Evolutionary conservation across 1,140 invertebrate genomes (phyloP), one percentile per base, ranked within the genome.

Genomic region (Nylanderia fulva): DNA sequence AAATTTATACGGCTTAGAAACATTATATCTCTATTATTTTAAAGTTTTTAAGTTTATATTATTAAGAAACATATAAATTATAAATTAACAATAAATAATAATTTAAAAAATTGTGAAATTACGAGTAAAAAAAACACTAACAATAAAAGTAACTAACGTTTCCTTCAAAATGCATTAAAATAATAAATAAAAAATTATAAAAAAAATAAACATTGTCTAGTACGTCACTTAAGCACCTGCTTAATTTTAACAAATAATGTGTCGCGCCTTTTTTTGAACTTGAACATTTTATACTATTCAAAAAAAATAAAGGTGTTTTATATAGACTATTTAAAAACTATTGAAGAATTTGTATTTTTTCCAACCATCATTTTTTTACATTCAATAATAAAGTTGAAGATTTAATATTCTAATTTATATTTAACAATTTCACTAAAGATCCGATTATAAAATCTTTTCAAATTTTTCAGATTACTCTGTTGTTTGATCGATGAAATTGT

Each of bases 141-240:
- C n/a, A n/a, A n/a, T n/a, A n/a, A n/a, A n/a, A 61, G n/a, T 33
- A 33, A 33, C 29, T 33, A 33, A 3, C 54, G 3, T 4, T 42
- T 61, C 24, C 42, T 60, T 39, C 3, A 33, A 33, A 33, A 33
- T 36, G 6, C 33, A 42, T 80, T 6, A 13, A 36, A 1, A 61
- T 42, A 33, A 29, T 45, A 21, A n/a, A 45, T 42, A 33, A 60
- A 27, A 54, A 61, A 61, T n/a, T 18, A 68, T 61, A 84, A 56
- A 69, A 84, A 72, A 76, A 84, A 63, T 48, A 74, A 84, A 72
- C 52, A 66, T 48, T 84, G 52, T 60, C 72, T 79, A 74, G 18
- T 13, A 54, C 58, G 15, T 82, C 45, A 9, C 54, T 58, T n/a
- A n/a, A n/a, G n/a, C n/a, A n/a, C n/a, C n/a, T n/a, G n/a, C n/a